These are phyloP conservation scores for Patagioenas fasciata DNA, from an alignment of 2,113 vertebrate species.

Conservation along the genomic window DNA sequence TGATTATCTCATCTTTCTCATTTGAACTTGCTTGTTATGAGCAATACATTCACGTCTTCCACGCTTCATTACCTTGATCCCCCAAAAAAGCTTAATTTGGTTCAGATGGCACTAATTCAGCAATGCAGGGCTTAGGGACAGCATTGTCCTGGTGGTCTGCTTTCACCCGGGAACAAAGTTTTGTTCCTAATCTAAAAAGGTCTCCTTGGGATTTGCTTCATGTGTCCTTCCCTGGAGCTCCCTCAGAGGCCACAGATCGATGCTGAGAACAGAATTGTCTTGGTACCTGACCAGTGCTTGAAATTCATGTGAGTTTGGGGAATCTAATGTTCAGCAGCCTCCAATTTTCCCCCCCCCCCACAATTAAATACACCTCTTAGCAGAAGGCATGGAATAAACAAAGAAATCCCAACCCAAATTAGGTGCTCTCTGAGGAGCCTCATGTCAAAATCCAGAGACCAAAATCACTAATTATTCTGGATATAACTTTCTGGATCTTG, in stretches of 20 bases:
- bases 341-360: not conserved
- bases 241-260: rapidly evolving
- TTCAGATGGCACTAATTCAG: slow-evolving; percentile 14
- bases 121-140: not conserved
- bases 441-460: not conserved
- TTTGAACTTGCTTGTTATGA: slow-evolving; percentile 30
- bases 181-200: not conserved
- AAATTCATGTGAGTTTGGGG: not conserved
- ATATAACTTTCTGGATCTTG: not conserved
- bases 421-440: not conserved
- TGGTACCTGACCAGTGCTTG: not conserved
- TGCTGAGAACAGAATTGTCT: not conserved
- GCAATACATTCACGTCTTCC: not conserved
- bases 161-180: not conserved
- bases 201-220: not conserved
- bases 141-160: not conserved
- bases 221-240: not conserved
- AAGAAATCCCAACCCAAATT: not conserved
- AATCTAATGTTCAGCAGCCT: not conserved
- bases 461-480: not conserved
- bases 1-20: slow-evolving; percentile 47
- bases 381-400: not conserved
- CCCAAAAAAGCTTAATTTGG: not conserved
- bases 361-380: not conserved
- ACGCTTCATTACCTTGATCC: not conserved